Percentiles rank a stretch among this genome's conserved stretches.
Evolutionary conservation across 2,888 invertebrate genomes (phyloP).

Genomic region (Melanchra persicariae): DNA sequence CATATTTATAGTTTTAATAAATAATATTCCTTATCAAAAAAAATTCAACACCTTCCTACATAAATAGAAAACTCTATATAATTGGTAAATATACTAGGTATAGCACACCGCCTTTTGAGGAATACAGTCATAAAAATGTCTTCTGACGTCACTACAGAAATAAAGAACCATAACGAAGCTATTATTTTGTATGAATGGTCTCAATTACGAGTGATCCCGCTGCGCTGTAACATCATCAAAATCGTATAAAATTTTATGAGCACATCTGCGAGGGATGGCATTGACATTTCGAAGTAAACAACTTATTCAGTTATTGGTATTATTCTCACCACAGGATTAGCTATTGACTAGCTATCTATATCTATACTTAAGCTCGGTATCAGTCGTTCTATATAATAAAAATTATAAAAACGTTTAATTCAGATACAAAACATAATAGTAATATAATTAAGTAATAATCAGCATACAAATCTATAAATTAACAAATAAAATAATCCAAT

Average conservation of each 20-base stretch:
- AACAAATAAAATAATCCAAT: no score
- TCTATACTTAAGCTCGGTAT: no score
- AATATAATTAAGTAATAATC: no score
- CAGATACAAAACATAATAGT: no score
- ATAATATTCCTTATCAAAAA: no score
- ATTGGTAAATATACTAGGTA: no score
- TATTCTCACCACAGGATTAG: not conserved
- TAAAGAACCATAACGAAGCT: constrained; percentile 30
- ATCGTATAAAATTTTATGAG: constrained; percentile 47
- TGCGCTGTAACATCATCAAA: constrained; percentile 51
- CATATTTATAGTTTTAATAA: no score
- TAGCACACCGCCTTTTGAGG: not conserved
- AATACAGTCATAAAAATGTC: constrained; percentile 6
- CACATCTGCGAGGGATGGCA: constrained; percentile 28
- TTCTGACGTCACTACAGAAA: constrained; percentile 30
- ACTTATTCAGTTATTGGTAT: not conserved
- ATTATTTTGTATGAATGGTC: constrained; percentile 49
- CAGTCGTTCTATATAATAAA: no score
- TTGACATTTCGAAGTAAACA: constrained; percentile 38
- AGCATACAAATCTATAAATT: no score
- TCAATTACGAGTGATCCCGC: constrained; percentile 43
- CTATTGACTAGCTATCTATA: not conserved
- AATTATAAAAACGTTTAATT: no score
- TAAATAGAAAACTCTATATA: no score
- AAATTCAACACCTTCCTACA: no score